Percentiles rank a stretch among this genome's conserved stretches.
Evolutionary conservation across 2,888 invertebrate species (phyloP).

Genomic region (Diarsia mendica): DNA sequence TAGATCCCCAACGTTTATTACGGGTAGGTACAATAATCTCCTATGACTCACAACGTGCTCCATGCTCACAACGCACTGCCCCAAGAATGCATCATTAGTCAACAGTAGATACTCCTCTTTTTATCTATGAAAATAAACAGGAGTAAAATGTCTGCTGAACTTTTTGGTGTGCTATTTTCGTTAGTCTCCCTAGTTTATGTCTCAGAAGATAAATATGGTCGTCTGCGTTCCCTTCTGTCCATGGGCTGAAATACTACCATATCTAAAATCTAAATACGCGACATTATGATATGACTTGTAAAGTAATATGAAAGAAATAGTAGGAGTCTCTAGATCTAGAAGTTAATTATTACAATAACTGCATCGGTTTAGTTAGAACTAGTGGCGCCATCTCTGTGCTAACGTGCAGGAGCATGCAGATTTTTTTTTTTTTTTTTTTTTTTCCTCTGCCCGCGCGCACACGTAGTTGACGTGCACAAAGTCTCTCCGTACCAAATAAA

Average conservation of each 20-base stretch:
- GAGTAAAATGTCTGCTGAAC: slow-evolving; percentile 13
- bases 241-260: not conserved
- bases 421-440: too few species aligned
- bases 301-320: too few species aligned
- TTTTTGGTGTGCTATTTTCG: slow-evolving; percentile 26
- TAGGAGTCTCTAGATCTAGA: too few species aligned
- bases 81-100: slow-evolving; percentile 21
- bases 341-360: too few species aligned
- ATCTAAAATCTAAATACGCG: not conserved
- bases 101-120: slow-evolving; percentile 12
- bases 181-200: slow-evolving; percentile 7
- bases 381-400: slow-evolving; percentile 14
- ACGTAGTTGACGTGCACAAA: too few species aligned
- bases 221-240: not conserved
- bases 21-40: slow-evolving; percentile 1
- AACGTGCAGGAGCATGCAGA: too few species aligned
- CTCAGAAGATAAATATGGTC: not conserved
- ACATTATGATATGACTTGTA: too few species aligned
- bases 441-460: too few species aligned
- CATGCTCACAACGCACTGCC: not conserved
- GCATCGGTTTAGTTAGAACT: not conserved
- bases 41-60: slow-evolving; percentile 34
- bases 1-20: slow-evolving; percentile 1
- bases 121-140: slow-evolving; percentile 37
- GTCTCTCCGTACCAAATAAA: too few species aligned